phyloP scores from a whole-genome alignment of 2,888 invertebrate species.

The Gymnoscelis rufifasciata region DNA sequence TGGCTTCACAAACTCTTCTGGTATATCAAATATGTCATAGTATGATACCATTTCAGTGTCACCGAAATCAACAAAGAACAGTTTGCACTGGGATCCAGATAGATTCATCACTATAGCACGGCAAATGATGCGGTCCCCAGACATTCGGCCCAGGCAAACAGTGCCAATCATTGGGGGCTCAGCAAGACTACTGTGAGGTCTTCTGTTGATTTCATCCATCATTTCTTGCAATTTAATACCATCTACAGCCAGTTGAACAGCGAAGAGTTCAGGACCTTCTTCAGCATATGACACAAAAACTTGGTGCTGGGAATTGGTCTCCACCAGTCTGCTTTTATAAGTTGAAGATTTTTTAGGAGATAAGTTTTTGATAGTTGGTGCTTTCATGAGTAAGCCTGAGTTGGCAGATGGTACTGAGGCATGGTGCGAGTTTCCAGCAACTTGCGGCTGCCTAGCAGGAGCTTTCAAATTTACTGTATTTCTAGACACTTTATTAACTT shows the following conservation, averaged over 20 bases:
- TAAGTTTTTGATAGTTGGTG: constrained; percentile 36
- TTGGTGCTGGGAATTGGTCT: constrained; percentile 77
- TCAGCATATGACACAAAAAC: constrained; percentile 87
- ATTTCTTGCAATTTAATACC: constrained; percentile 81
- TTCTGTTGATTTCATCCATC: constrained; percentile 85
- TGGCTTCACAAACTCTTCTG: constrained; percentile 83
- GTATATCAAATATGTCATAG: constrained; percentile 86
- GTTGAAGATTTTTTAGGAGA: constrained; percentile 69
- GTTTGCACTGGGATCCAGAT: constrained; percentile 84
- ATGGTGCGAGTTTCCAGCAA: constrained; percentile 29
- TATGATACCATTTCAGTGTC: constrained; percentile 85
- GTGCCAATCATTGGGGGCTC: constrained; percentile 86
- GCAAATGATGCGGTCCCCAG: constrained; percentile 83
- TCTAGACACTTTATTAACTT: constrained; percentile 55
- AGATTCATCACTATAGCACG: constrained; percentile 87
- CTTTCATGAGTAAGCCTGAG: constrained; percentile 13
- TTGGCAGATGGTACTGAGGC: neutral
- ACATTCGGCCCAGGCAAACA: constrained; percentile 86
- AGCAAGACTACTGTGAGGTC: constrained; percentile 79
- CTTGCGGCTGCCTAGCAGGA: constrained; percentile 58
- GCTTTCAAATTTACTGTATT: constrained; percentile 56
- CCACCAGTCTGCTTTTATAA: constrained; percentile 73
- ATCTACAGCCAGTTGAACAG: constrained; percentile 83
- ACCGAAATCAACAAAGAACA: constrained; percentile 90
- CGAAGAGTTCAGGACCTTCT: constrained; percentile 88